These are phyloP conservation scores for Listronotus oregonensis DNA, from an alignment of 1,140 invertebrate genomes.

Conservation along the genomic window DNA sequence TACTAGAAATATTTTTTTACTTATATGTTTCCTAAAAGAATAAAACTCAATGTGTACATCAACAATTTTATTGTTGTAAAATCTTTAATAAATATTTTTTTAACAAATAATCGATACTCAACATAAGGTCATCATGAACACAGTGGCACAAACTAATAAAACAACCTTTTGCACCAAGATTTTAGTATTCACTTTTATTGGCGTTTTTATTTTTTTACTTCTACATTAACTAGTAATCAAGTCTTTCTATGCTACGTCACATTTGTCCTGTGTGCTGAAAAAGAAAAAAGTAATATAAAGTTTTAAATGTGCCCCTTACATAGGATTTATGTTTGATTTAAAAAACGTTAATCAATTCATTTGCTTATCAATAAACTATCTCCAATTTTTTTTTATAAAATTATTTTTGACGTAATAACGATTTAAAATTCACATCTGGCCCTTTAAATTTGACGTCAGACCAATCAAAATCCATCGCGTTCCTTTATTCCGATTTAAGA, in stretches of 20 bases:
- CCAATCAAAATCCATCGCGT: no score
- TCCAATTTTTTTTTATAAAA: no score
- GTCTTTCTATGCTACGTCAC: slow-evolving; percentile 37
- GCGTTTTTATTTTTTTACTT: slow-evolving; percentile 6
- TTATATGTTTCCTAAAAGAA: no score
- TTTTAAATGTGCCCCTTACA: no score
- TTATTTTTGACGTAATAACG: no score
- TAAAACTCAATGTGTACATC: not conserved
- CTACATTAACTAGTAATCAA: slow-evolving; percentile 16
- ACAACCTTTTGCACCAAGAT: slow-evolving; percentile 33
- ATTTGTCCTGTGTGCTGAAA: slow-evolving; percentile 48
- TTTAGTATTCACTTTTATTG: slow-evolving; percentile 9
- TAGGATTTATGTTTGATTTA: no score
- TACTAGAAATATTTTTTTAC: no score
- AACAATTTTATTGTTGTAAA: slow-evolving; percentile 40
- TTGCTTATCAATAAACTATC: no score
- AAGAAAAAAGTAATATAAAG: slow-evolving; percentile 12
- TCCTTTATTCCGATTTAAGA: no score
- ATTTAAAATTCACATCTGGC: no score
- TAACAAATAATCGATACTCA: slow-evolving; percentile 36
- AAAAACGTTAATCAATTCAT: no score
- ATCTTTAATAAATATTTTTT: slow-evolving; percentile 36
- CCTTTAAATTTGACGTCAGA: no score
- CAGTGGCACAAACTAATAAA: slow-evolving; percentile 34
- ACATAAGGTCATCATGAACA: slow-evolving; percentile 39